Conservation (phyloP, 2,797 vertebrate genomes). For the Prionace glauca region DNA sequence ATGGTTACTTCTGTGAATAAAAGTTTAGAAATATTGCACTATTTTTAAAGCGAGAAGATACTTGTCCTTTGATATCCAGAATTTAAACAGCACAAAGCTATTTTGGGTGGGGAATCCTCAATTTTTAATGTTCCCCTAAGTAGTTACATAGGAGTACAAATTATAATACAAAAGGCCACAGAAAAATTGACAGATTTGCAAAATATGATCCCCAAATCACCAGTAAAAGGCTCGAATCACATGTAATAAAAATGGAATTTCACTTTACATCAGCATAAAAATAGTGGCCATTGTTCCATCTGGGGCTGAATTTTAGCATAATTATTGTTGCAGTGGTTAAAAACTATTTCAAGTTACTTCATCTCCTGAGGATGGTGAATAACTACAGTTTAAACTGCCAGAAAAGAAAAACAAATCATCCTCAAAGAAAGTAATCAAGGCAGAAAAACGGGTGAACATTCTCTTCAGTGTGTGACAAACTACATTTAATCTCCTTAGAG, state of each 20-base stretch:
- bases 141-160: background rate
- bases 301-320: constrained; percentile 16
- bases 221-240: background rate
- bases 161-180: background rate
- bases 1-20: background rate
- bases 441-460: background rate
- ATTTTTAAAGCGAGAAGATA: background rate
- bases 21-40: background rate
- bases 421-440: constrained; percentile 6
- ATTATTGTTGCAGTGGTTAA: background rate
- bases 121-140: background rate
- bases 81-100: background rate
- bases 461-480: background rate
- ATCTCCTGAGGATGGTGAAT: background rate
- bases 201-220: background rate
- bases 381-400: background rate
- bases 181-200: constrained; percentile 6
- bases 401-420: background rate
- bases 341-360: background rate
- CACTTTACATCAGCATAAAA: background rate
- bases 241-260: constrained; percentile 1
- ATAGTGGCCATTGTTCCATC: background rate
- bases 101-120: background rate
- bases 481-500: background rate
- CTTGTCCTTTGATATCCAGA: background rate